These are phyloP conservation scores for Lamproptera curius DNA, from an alignment of 2,888 invertebrate species.

Conservation along the genomic window DNA sequence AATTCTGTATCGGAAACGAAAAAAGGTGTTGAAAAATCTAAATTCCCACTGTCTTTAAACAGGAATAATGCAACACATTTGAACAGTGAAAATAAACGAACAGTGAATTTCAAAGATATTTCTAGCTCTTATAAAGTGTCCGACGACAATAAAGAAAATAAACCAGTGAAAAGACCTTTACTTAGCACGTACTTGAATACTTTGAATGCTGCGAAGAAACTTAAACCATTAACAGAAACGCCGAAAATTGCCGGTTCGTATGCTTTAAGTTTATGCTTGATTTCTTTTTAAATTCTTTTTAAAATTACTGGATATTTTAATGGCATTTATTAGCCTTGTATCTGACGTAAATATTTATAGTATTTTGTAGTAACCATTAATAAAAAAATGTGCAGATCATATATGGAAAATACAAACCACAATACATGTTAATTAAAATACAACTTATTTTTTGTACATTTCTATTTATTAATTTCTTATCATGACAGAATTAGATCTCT, in stretches of 20 bases:
- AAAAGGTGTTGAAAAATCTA: slow-evolving; percentile 64
- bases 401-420: no score
- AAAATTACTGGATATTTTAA: no score
- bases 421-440: no score
- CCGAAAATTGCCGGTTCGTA: slow-evolving; percentile 48
- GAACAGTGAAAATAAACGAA: slow-evolving; percentile 52
- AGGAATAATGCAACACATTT: slow-evolving; percentile 65
- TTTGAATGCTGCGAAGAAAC: slow-evolving; percentile 61
- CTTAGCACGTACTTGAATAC: slow-evolving; percentile 58
- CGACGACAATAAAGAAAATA: slow-evolving; percentile 62
- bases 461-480: no score
- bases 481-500: no score
- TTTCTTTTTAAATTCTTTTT: no score
- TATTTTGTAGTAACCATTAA: no score
- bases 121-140: slow-evolving; percentile 37
- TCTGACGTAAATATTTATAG: no score
- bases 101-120: slow-evolving; percentile 44
- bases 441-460: no score
- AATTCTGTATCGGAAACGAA: slow-evolving; percentile 64
- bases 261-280: not conserved
- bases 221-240: slow-evolving; percentile 56
- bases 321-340: no score
- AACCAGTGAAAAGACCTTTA: slow-evolving; percentile 56
- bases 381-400: no score
- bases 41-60: slow-evolving; percentile 62